phyloP scores from a whole-genome alignment of 2,113 vertebrate genomes.

The Hiodon alosoides region DNA sequence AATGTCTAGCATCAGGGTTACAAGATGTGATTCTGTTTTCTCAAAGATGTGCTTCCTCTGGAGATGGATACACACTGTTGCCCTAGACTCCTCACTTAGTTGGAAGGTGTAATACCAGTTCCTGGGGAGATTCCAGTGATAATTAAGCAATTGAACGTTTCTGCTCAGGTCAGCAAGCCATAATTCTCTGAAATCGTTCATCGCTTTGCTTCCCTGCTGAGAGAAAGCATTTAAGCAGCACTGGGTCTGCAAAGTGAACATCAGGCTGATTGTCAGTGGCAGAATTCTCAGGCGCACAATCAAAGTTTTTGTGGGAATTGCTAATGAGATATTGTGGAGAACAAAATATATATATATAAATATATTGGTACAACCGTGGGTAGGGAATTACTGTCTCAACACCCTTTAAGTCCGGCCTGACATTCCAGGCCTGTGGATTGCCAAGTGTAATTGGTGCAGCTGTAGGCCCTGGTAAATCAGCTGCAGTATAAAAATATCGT shows the following conservation, averaged over 20 bases:
- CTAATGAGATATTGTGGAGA: not conserved
- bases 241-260: not conserved
- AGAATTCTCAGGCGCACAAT: not conserved
- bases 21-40: slow-evolving; percentile 23
- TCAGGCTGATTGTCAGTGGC: not conserved
- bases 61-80: slow-evolving; percentile 36
- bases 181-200: not conserved
- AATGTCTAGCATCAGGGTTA: slow-evolving; percentile 4
- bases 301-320: not conserved
- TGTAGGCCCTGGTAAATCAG: too few species aligned
- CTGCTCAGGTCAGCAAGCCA: slow-evolving; percentile 34
- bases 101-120: slow-evolving; percentile 33
- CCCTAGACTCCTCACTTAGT: slow-evolving; percentile 26
- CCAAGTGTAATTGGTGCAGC: too few species aligned
- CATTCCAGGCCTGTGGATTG: too few species aligned
- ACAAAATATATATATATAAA: too few species aligned
- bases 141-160: slow-evolving; percentile 37
- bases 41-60: slow-evolving; percentile 30
- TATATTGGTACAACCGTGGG: too few species aligned
- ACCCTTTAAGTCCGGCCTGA: too few species aligned
- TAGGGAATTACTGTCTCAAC: too few species aligned
- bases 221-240: not conserved
- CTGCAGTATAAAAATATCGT: too few species aligned
- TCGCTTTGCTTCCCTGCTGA: not conserved
- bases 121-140: slow-evolving; percentile 34